These are phyloP conservation scores for Anolis apletophallus DNA, from an alignment of 2,797 vertebrate genomes.

Conservation along the genomic window DNA sequence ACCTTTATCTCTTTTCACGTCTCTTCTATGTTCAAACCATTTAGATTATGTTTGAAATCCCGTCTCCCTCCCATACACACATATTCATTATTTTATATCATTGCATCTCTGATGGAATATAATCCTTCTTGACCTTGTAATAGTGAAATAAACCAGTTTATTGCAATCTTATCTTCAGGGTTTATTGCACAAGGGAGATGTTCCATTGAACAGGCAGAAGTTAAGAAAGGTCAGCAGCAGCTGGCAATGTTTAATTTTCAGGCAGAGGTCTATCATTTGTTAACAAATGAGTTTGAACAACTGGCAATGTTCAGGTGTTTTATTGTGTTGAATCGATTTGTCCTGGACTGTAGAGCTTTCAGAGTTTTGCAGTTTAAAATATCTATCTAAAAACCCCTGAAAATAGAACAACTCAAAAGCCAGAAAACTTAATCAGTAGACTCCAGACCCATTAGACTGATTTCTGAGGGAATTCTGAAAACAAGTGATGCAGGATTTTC, in stretches of 20 bases:
- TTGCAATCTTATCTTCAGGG: conserved; percentile 12
- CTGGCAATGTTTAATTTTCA: conserved; percentile 34
- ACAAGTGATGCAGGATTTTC: background rate
- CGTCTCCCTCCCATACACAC: too few species aligned
- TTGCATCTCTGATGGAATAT: background rate
- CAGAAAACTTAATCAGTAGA: conserved; percentile 7
- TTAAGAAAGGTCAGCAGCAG: conserved; percentile 14
- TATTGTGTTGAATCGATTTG: conserved; percentile 32
- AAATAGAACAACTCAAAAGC: conserved; percentile 29
- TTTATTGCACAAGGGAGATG: conserved; percentile 15
- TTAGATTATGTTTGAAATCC: background rate
- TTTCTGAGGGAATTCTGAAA: conserved; percentile 1
- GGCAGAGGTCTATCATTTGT: background rate
- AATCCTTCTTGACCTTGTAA: conserved; percentile 1
- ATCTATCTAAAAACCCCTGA: conserved; percentile 50
- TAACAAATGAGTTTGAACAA: conserved; percentile 29
- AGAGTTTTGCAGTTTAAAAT: conserved; percentile 26
- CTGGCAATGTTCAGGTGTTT: background rate
- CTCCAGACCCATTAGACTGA: background rate
- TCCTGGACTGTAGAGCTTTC: accelerated
- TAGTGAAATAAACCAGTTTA: background rate
- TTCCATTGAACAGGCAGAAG: background rate
- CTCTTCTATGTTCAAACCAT: background rate
- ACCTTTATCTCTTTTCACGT: background rate
- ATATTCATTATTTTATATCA: background rate